Evolutionary conservation across 2,888 invertebrate genomes (phyloP).

Genomic region (Pachymerium ferrugineum): DNA sequence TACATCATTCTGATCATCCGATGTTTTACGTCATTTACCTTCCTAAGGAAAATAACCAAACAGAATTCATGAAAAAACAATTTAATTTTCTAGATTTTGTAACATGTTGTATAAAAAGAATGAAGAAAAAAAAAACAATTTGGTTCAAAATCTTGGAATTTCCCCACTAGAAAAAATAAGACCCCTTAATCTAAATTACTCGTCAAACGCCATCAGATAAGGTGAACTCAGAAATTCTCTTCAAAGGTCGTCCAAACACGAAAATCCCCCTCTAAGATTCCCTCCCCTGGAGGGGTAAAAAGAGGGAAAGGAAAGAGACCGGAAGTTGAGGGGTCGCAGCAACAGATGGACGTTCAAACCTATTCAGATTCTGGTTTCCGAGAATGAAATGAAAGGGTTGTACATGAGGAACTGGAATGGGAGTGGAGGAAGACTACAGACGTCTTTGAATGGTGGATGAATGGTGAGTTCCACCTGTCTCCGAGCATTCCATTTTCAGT

Average conservation of each 20-base stretch:
- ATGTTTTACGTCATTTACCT: background rate
- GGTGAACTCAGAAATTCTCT: background rate
- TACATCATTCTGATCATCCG: background rate
- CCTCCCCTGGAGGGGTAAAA: background rate
- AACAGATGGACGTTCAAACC: background rate
- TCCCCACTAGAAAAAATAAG: background rate
- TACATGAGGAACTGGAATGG: conserved; percentile 8
- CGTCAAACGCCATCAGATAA: conserved; percentile 21
- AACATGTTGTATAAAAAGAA: no score
- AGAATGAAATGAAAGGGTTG: conserved; percentile 18
- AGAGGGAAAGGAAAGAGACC: background rate
- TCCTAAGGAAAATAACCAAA: no score
- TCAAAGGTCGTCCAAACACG: conserved; percentile 17
- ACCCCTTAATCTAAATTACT: background rate
- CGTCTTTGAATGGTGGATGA: background rate
- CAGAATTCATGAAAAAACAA: no score
- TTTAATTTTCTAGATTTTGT: no score
- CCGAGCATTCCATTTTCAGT: background rate
- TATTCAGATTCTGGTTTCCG: conserved; percentile 2
- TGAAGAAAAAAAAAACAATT: no score
- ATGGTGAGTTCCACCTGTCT: conserved; percentile 20
- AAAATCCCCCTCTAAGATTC: no score
- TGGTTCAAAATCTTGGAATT: background rate
- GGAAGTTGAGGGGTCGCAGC: conserved; percentile 14
- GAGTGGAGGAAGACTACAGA: background rate